These are phyloP conservation scores for Alviniconcha strummeri DNA, from an alignment of 2,888 invertebrate genomes.

Conservation along the genomic window DNA sequence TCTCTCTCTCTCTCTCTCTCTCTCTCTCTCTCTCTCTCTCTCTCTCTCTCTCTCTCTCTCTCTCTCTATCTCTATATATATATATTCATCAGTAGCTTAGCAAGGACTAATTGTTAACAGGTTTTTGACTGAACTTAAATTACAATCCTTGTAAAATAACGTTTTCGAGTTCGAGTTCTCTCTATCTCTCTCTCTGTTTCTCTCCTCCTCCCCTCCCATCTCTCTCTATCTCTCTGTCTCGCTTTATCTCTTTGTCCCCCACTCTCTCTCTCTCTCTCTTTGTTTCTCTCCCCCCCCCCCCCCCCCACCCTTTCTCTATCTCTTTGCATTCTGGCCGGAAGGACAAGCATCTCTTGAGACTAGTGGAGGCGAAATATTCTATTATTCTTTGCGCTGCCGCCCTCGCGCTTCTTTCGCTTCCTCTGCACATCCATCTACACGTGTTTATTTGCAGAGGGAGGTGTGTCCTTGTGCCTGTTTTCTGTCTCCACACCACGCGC, in stretches of 20 bases:
- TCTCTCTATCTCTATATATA: too few species aligned
- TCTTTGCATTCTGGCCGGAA: neutral
- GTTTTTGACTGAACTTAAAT: too few species aligned
- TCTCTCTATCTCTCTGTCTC: constrained; percentile 23
- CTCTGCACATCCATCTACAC: neutral
- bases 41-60: neutral
- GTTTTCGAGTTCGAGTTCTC: too few species aligned
- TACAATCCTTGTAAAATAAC: too few species aligned
- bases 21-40: constrained; percentile 20
- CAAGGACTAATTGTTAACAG: too few species aligned
- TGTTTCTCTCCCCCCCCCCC: too few species aligned
- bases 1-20: constrained; percentile 5
- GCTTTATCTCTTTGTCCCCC: neutral
- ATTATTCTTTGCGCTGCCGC: too few species aligned
- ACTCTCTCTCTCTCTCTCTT: neutral
- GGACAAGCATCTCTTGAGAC: neutral
- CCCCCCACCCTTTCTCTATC: neutral
- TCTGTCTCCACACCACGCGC: too few species aligned
- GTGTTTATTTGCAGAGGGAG: neutral
- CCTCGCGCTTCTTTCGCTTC: too few species aligned
- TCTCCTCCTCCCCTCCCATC: neutral
- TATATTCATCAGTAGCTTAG: too few species aligned
- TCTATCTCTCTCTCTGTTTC: constrained; percentile 15
- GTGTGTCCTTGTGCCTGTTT: too few species aligned
- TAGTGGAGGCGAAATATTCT: neutral